Evolutionary conservation across 2,113 vertebrate species (phyloP), one percentile per base, ranked within the genome.

Genomic region (Caloenas nicobarica): DNA sequence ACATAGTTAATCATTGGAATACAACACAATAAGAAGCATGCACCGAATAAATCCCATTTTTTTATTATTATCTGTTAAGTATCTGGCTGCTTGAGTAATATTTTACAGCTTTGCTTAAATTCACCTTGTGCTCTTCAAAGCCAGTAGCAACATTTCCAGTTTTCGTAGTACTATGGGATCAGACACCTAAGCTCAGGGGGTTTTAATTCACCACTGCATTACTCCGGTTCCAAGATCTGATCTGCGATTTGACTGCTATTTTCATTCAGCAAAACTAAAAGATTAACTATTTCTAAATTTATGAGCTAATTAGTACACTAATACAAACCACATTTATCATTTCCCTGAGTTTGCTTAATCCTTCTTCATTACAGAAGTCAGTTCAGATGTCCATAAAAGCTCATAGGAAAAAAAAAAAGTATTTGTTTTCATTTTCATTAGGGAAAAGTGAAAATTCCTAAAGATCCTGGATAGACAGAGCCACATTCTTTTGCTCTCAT

Each of bases 241-340:
- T 84, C 74, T 87, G 78, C 1, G 3, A 91, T 95, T 85, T 80
- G 81, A 36, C 77, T 1, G 0, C 36, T 77, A 31, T 61, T 68
- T 93, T 93, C 31, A 69, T 95, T 57, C 46, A 86, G 65, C 65
- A 93, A 91, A 95, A 86, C 11, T 13, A 69, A 78, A 88, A 91
- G 65, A 79, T 73, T 77, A 70, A 58, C 54, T 93, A 50, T 60
- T 85, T 88, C 68, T 60, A 69, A 86, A 88, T 85, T 91, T 86
- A 89, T 96, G 92, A 92, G 94, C 60, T 91, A 96, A 96, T 95
- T 82, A 96, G 82, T 84, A 69, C 68, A 66, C 88, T 95, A 91
- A 86, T 74, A 82, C 48, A 66, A 95, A 90, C 96, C 91, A 95
- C 70, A 85, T 96, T 94, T 88, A 96, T 91, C 16, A 95, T 95